Conservation (phyloP, 2,797 vertebrate species). For the Rhinichthys osculus region DNA sequence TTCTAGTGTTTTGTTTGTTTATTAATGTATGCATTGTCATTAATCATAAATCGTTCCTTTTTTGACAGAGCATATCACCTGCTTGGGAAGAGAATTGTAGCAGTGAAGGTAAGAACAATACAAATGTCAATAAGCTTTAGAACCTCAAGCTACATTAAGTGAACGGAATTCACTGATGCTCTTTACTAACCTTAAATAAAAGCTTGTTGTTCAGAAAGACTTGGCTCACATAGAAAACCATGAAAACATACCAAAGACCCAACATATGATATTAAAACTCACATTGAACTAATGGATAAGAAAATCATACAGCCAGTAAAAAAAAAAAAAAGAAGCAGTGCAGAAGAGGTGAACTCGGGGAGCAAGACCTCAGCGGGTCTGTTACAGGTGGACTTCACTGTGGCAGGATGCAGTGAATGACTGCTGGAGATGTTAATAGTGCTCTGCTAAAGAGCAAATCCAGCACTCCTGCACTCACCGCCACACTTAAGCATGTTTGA, state of each 20-base stretch:
- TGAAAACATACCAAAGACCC: neutral
- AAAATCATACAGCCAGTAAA: neutral
- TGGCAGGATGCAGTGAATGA: slow-evolving; percentile 86
- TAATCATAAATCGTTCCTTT: slow-evolving; percentile 45
- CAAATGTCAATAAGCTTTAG: slow-evolving; percentile 33
- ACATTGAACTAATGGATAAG: neutral
- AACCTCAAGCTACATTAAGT: slow-evolving; percentile 40
- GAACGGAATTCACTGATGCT: neutral
- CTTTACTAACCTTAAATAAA: neutral
- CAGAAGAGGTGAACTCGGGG: neutral
- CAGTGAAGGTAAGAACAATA: slow-evolving; percentile 90
- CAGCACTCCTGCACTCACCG: slow-evolving; percentile 80
- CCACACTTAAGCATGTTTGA: slow-evolving; percentile 79
- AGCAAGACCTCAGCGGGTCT: neutral
- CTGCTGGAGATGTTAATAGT: slow-evolving; percentile 82
- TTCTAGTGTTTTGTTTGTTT: neutral
- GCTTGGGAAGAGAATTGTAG: slow-evolving; percentile 91
- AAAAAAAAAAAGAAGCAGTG: neutral
- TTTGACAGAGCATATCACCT: slow-evolving; percentile 88
- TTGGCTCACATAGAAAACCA: neutral
- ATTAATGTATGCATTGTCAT: neutral
- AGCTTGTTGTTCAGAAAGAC: neutral
- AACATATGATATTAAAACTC: neutral
- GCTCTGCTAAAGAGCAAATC: slow-evolving; percentile 77
- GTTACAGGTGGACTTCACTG: slow-evolving; percentile 75